Conservation (phyloP, 2,888 invertebrate genomes). For the Eilema griseolum region DNA sequence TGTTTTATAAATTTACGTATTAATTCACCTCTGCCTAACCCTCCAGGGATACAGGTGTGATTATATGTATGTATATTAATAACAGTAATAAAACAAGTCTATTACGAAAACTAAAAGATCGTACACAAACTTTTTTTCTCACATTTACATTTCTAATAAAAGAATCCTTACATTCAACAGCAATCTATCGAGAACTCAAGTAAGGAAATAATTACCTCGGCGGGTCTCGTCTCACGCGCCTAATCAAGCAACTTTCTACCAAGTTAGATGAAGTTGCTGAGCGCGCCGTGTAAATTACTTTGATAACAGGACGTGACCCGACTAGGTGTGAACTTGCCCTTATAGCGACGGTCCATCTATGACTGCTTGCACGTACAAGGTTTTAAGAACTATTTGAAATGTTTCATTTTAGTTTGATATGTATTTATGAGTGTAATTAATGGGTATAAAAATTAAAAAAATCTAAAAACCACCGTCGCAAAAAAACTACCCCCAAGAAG, state of each 20-base stretch:
- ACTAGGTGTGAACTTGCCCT: conserved; percentile 65
- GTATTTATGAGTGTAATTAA: neutral
- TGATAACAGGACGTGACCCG: conserved; percentile 75
- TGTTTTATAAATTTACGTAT: too few species aligned
- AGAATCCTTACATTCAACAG: neutral
- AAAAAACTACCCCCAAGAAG: too few species aligned
- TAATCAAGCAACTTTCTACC: conserved; percentile 76
- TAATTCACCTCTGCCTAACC: too few species aligned
- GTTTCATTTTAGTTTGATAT: neutral
- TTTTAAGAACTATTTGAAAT: conserved; percentile 14
- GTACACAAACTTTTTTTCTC: neutral
- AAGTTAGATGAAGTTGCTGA: conserved; percentile 78
- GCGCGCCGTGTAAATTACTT: conserved; percentile 76
- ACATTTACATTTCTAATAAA: conserved; percentile 12
- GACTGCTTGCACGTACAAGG: conserved; percentile 39
- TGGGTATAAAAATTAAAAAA: neutral
- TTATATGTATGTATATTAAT: too few species aligned
- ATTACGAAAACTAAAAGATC: neutral
- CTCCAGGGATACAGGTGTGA: too few species aligned
- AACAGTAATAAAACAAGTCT: neutral
- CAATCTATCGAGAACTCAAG: conserved; percentile 25
- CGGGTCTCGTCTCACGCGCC: conserved; percentile 72
- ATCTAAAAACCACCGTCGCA: too few species aligned
- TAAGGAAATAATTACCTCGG: conserved; percentile 61
- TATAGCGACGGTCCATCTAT: conserved; percentile 49